Evolutionary conservation across 2,888 invertebrate genomes (phyloP), one percentile per base, ranked within the genome.

Genomic region (Perizoma flavofasciatum): DNA sequence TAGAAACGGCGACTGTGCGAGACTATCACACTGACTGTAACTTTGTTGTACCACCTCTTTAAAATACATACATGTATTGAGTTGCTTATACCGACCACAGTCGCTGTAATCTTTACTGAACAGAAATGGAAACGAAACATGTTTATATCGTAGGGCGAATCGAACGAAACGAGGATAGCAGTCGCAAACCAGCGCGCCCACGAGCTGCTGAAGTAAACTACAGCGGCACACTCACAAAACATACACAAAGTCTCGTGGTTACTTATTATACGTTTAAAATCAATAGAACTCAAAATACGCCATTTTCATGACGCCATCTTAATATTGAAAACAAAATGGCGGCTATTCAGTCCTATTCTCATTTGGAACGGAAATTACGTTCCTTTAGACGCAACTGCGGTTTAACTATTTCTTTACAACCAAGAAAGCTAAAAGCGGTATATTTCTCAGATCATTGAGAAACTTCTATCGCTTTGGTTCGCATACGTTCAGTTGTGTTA

Each of bases 161-260:
- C 98, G 77, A 98, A 98, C 93, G 97, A 98, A 94, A 96, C 96
- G 83, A 96, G 98, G 94, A 98, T 98, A 95, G 96, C 96, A 89
- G 96, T 97, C 89, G 98, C 98, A 85, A 99, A 99, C 93, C 97
- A 98, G 93, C 95, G 98, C 83, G 98, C 98, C 85, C 97, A 97
- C 93, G 98, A 98, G 93, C 96, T 99, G 85, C 96, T 98, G 92
- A 97, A 97, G 95, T 96, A 96, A 94, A 93, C 86, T 78, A 67
- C 85, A 85, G 79, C 85, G 82, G 64, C 65, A 67, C 83, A 80
- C 78, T 74, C 81, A 81, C 75, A 77, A 70, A 67, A 74, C 70
- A 73, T 75, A 78, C 75, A 80, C 80, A 82, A 78, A 69, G 87
- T 88, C 89, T 89, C 89, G 88, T 88, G 88, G 87, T 81, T 76